A percentile compares a stretch with the other conserved stretches of the same genome.
These are phyloP conservation scores for Teleogryllus oceanicus DNA, from an alignment of 2,888 invertebrate genomes.

Conservation along the genomic window DNA sequence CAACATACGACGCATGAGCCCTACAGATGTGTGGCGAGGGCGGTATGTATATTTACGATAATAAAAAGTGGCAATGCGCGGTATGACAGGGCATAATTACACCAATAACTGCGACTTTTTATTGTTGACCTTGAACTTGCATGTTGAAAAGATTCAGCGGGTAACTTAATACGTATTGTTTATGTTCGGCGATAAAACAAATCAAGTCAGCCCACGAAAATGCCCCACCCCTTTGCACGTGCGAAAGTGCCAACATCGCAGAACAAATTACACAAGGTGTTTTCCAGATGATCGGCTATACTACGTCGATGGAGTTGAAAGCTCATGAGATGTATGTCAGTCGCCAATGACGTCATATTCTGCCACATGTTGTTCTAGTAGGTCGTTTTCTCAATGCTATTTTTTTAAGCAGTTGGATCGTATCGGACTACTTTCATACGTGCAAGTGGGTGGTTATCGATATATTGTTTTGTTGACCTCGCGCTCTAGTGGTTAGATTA, in stretches of 20 bases:
- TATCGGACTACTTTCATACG: not conserved
- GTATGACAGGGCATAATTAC: too few relatives aligned
- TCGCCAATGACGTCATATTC: not conserved
- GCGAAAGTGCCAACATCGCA: constrained; percentile 9
- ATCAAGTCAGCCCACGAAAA: not conserved
- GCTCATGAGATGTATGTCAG: not conserved
- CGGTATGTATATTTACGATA: not conserved
- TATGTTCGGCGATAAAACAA: not conserved
- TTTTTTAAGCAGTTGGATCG: not conserved
- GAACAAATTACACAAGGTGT: not conserved
- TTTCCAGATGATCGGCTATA: not conserved
- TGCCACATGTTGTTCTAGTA: not conserved
- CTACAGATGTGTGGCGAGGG: not conserved
- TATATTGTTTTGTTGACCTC: not conserved
- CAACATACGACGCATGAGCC: not conserved
- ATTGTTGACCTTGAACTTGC: not conserved
- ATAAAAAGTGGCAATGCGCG: too few relatives aligned
- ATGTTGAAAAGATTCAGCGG: not conserved
- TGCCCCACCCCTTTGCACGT: not conserved
- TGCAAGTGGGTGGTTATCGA: constrained; percentile 9
- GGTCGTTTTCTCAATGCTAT: not conserved
- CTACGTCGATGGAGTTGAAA: not conserved
- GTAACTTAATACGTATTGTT: not conserved
- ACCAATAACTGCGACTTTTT: too few relatives aligned
- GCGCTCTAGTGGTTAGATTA: constrained; percentile 11